These are phyloP conservation scores for Trinorchestia longiramus DNA, from an alignment of 1,140 invertebrate genomes.

Conservation along the genomic window DNA sequence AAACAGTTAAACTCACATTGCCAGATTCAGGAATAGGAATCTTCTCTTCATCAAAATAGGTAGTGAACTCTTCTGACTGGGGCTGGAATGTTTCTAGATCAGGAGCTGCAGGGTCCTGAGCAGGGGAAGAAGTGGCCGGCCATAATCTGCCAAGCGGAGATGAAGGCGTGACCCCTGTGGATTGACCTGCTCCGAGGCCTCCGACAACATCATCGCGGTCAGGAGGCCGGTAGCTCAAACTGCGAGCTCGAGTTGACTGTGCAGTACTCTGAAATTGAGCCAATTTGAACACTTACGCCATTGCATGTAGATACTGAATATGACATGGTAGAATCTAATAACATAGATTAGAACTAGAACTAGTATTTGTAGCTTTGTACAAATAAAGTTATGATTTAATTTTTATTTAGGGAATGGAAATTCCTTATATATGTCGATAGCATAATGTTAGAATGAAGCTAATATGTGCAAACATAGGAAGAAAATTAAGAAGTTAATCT, in stretches of 20 bases:
- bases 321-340: no score
- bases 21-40: background rate
- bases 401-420: no score
- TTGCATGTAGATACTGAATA: no score
- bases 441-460: no score
- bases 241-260: background rate
- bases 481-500: no score
- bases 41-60: background rate
- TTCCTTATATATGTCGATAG: no score
- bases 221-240: background rate
- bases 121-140: conserved; percentile 12
- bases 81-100: background rate
- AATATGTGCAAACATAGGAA: no score
- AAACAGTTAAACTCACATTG: background rate
- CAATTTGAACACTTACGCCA: background rate
- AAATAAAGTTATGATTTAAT: no score
- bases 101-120: conserved; percentile 15
- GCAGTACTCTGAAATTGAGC: background rate
- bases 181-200: background rate
- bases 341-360: no score
- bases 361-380: no score
- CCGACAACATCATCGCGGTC: background rate
- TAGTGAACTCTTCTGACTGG: background rate
- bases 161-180: background rate
- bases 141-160: background rate